These are phyloP conservation scores for Amphilophus citrinellus DNA, from an alignment of 2,113 vertebrate species.

Conservation along the genomic window DNA sequence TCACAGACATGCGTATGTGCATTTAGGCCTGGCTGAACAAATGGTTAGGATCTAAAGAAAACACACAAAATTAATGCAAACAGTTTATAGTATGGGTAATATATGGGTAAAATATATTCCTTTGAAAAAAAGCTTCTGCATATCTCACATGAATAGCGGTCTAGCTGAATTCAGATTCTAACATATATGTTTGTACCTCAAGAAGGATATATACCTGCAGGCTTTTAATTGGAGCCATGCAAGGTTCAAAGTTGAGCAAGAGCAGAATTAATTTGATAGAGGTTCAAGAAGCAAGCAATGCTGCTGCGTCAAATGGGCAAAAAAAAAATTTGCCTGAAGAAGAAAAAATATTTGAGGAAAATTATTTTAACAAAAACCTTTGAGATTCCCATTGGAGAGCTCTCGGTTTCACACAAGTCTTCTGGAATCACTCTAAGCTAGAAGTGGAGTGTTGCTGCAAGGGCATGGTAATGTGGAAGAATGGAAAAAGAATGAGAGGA, in stretches of 20 bases:
- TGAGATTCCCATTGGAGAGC: slow-evolving; percentile 68
- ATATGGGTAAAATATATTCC: slow-evolving; percentile 31
- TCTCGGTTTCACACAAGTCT: slow-evolving; percentile 58
- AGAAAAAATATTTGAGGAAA: slow-evolving; percentile 75
- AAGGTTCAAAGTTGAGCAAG: slow-evolving; percentile 60
- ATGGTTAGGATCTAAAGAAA: slow-evolving; percentile 22
- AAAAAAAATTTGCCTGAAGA: slow-evolving; percentile 53
- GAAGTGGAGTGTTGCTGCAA: slow-evolving; percentile 59
- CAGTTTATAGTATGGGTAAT: neutral
- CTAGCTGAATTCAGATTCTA: slow-evolving; percentile 8
- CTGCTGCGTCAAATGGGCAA: slow-evolving; percentile 54
- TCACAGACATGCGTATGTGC: slow-evolving; percentile 31
- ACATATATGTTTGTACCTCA: slow-evolving; percentile 29
- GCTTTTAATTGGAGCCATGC: slow-evolving; percentile 61
- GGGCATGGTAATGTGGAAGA: slow-evolving; percentile 48
- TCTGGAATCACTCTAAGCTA: slow-evolving; percentile 63
- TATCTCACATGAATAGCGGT: slow-evolving; percentile 24
- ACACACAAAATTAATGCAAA: slow-evolving; percentile 4
- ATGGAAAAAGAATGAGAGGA: slow-evolving; percentile 21
- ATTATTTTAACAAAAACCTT: slow-evolving; percentile 74
- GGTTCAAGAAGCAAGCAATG: slow-evolving; percentile 61
- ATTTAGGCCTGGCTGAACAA: slow-evolving; percentile 30
- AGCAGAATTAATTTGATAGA: slow-evolving; percentile 52
- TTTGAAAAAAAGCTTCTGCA: slow-evolving; percentile 3
- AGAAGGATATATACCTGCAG: slow-evolving; percentile 20